Percentiles rank a stretch among this genome's conserved stretches.
Evolutionary conservation across 2,113 vertebrate species (phyloP).

Genomic region (Callionymus lyra): DNA sequence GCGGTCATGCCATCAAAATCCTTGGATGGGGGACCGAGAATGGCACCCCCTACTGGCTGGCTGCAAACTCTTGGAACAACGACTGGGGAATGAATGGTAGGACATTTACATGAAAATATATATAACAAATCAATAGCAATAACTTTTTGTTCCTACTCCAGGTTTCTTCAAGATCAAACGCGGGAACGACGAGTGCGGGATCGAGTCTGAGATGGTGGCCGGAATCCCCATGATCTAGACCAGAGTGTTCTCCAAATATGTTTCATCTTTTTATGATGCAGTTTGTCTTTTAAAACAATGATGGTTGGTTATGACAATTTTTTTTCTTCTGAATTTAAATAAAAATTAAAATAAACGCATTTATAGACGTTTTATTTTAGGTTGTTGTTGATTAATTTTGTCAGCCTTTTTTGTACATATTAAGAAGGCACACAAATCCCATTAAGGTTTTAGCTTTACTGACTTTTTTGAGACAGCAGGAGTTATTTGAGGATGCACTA

Average conservation of each 20-base stretch:
- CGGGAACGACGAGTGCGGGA: constrained; percentile 82
- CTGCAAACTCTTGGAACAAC: constrained; percentile 88
- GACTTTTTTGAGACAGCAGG: no score
- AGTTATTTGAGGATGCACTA: no score
- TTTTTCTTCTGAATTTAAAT: no score
- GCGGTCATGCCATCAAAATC: constrained; percentile 82
- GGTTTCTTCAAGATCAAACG: constrained; percentile 88
- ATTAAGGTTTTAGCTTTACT: not conserved
- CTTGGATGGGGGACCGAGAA: constrained; percentile 86
- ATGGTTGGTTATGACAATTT: no score
- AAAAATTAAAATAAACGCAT: no score
- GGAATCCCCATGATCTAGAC: constrained; percentile 67
- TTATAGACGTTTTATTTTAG: no score
- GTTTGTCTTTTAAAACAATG: no score
- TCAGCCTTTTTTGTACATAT: no score
- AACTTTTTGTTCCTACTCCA: constrained; percentile 19
- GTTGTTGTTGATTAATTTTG: no score
- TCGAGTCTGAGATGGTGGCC: constrained; percentile 80
- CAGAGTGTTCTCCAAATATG: not conserved
- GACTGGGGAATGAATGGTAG: constrained; percentile 90
- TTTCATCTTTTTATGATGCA: no score
- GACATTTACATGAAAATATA: not conserved
- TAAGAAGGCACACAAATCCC: not conserved
- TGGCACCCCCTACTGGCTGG: constrained; percentile 80
- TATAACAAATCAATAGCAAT: no score